Conservation (phyloP, 2,113 vertebrate genomes). For the Maccullochella peelii region DNA sequence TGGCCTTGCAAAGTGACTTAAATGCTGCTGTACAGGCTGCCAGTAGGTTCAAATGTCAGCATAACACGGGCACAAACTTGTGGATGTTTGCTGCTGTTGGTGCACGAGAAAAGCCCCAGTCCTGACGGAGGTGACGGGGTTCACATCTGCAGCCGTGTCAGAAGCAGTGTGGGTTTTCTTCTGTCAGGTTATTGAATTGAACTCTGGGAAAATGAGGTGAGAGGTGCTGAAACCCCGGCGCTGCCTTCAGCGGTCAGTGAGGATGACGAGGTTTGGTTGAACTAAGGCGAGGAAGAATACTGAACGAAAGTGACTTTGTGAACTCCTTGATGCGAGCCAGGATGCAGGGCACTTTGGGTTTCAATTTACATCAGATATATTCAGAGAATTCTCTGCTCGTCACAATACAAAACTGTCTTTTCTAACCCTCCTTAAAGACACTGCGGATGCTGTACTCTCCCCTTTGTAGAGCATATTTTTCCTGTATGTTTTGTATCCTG, state of each 20-base stretch:
- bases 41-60: background rate
- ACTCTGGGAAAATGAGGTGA: conserved; percentile 14
- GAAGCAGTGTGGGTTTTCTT: background rate
- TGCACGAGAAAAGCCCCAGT: background rate
- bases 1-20: background rate
- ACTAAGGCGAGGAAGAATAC: background rate
- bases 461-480: background rate
- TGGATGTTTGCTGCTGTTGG: background rate
- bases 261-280: conserved; percentile 18
- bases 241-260: background rate
- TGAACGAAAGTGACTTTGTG: background rate
- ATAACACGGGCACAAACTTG: background rate
- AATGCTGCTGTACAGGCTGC: background rate
- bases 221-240: background rate
- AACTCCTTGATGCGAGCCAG: too few relatives aligned
- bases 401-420: background rate
- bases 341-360: background rate
- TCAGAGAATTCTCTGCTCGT: background rate
- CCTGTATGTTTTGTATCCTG: background rate
- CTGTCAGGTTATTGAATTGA: background rate
- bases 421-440: background rate
- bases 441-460: background rate
- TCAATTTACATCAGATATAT: background rate
- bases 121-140: background rate
- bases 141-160: background rate